Evolutionary conservation across 2,888 invertebrate genomes (phyloP).

Genomic region (Kryphioiulus occultus): DNA sequence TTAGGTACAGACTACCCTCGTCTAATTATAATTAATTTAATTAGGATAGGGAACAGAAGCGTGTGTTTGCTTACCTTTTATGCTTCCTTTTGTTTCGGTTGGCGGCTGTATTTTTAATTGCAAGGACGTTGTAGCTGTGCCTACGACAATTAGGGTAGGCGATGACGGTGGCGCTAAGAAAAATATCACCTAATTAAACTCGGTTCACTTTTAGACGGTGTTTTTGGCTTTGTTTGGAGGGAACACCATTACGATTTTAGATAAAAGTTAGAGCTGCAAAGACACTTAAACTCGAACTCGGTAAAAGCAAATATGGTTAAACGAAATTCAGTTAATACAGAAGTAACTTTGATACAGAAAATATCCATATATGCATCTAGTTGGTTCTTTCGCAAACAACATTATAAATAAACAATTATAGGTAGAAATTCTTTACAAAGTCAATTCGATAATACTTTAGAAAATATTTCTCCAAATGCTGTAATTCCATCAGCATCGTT

Average conservation of each 20-base stretch:
- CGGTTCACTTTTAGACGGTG: neutral
- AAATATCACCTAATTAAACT: neutral
- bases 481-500: too few relatives aligned
- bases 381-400: too few relatives aligned
- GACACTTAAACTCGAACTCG: too few relatives aligned
- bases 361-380: too few relatives aligned
- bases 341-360: too few relatives aligned
- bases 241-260: neutral
- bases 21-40: neutral
- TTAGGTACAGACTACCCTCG: neutral
- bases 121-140: constrained; percentile 50
- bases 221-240: neutral
- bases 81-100: constrained; percentile 45
- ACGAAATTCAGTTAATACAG: too few relatives aligned
- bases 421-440: too few relatives aligned
- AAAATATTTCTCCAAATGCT: too few relatives aligned
- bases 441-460: too few relatives aligned
- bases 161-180: constrained; percentile 52
- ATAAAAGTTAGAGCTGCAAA: neutral
- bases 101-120: constrained; percentile 50
- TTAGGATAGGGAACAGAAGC: neutral
- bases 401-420: too few relatives aligned
- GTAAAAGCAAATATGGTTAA: too few relatives aligned
- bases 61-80: constrained; percentile 51
- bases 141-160: constrained; percentile 48